These are phyloP conservation scores for Chaenogobius annularis DNA, from an alignment of 2,113 vertebrate species.

Conservation along the genomic window DNA sequence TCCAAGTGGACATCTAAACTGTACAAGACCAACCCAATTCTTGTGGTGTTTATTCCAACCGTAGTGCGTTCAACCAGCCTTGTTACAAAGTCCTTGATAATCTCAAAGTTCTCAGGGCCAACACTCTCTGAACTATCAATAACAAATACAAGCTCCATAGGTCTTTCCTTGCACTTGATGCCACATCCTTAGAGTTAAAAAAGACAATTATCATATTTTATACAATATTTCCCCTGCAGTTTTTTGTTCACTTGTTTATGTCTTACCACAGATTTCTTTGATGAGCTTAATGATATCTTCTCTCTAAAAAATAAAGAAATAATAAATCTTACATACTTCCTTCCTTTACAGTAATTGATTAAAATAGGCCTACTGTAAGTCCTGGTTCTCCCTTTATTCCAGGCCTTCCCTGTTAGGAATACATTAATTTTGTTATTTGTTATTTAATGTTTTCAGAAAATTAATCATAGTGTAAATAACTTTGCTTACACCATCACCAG, in stretches of 20 bases:
- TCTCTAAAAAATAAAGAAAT: slow-evolving; percentile 71
- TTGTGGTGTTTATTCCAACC: slow-evolving; percentile 85
- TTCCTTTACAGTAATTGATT: not conserved
- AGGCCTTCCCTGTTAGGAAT: slow-evolving; percentile 73
- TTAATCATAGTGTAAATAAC: not conserved
- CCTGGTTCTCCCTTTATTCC: slow-evolving; percentile 85
- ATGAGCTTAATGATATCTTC: slow-evolving; percentile 90
- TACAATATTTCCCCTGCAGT: not conserved
- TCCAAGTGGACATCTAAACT: slow-evolving; percentile 86
- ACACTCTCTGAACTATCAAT: slow-evolving; percentile 94
- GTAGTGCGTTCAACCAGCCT: slow-evolving; percentile 87
- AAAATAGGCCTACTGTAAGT: slow-evolving; percentile 79
- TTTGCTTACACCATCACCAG: slow-evolving; percentile 80
- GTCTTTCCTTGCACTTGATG: slow-evolving; percentile 90
- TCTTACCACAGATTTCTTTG: slow-evolving; percentile 90
- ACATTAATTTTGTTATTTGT: not conserved
- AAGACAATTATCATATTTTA: not conserved
- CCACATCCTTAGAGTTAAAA: slow-evolving; percentile 80
- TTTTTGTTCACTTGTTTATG: not conserved
- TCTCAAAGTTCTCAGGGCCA: slow-evolving; percentile 90
- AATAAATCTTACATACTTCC: not conserved
- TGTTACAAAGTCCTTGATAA: slow-evolving; percentile 90
- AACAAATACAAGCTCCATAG: slow-evolving; percentile 93
- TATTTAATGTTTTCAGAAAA: not conserved
- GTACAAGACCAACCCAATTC: slow-evolving; percentile 88